These are phyloP conservation scores for Neostethus bicornis DNA, from an alignment of 2,797 vertebrate genomes.

Conservation along the genomic window DNA sequence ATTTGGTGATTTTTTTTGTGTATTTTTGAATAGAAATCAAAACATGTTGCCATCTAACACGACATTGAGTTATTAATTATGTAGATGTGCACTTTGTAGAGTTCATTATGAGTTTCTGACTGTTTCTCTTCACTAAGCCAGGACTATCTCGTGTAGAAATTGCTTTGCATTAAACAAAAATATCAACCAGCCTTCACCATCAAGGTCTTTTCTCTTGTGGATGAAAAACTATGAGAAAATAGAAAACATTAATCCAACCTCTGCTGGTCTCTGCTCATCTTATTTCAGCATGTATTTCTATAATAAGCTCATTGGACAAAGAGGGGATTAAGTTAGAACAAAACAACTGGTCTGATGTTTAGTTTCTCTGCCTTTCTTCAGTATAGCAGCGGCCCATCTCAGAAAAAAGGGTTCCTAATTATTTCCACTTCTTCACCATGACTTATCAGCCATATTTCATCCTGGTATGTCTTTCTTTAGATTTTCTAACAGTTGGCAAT, in stretches of 20 bases:
- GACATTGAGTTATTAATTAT: not conserved
- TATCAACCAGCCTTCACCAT: not conserved
- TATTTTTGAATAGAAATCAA: not conserved
- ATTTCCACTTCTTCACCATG: conserved; percentile 2
- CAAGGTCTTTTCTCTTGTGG: conserved; percentile 1
- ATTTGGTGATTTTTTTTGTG: not conserved
- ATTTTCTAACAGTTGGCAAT: too few species aligned
- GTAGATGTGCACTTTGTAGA: not conserved
- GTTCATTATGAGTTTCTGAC: not conserved
- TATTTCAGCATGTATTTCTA: conserved; percentile 15
- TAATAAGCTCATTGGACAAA: conserved; percentile 1
- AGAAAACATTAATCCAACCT: conserved; percentile 7
- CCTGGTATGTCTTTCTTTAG: too few species aligned
- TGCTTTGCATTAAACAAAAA: not conserved
- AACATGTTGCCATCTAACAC: not conserved
- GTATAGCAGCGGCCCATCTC: not conserved
- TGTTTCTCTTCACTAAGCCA: not conserved
- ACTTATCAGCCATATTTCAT: conserved; percentile 3
- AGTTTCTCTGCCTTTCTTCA: not conserved
- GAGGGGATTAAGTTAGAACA: conserved; percentile 12
- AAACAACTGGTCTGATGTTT: conserved; percentile 20
- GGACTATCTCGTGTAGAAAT: not conserved
- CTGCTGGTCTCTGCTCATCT: conserved; percentile 2
- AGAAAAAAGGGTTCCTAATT: conserved; percentile 5
- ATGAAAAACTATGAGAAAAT: not conserved